A percentile compares a stretch with the other conserved stretches of the same genome.
Conservation (phyloP, 2,113 vertebrate genomes). For the Asarcornis scutulata region DNA sequence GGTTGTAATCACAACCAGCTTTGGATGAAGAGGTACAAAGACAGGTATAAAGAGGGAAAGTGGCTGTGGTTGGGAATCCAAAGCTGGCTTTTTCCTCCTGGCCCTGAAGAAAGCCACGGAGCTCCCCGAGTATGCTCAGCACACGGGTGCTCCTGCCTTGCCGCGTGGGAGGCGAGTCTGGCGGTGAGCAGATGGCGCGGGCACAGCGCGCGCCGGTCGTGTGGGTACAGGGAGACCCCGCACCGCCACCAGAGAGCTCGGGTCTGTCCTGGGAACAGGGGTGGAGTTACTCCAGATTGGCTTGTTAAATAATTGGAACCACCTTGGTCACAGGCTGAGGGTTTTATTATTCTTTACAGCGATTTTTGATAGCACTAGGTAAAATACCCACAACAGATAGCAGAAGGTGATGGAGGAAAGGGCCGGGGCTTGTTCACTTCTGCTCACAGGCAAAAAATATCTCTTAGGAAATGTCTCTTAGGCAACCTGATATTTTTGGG, state of each 20-base stretch:
- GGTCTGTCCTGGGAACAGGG: neutral
- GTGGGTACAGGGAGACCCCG: neutral
- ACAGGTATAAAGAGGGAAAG: rapidly evolving
- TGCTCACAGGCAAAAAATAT: neutral
- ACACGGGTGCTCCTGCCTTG: neutral
- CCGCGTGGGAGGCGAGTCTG: neutral
- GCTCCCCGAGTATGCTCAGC: neutral
- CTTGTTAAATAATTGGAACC: neutral
- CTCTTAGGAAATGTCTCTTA: neutral
- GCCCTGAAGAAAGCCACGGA: neutral
- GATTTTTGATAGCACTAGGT: neutral
- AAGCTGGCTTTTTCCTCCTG: neutral
- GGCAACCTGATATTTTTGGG: neutral
- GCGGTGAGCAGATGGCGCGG: neutral
- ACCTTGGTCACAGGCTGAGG: neutral
- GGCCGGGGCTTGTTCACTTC: neutral
- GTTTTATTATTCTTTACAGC: neutral
- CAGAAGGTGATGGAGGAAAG: neutral
- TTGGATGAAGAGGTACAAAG: neutral
- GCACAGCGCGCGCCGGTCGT: rapidly evolving
- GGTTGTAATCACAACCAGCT: neutral
- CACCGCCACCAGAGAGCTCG: too few species aligned
- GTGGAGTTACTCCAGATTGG: neutral
- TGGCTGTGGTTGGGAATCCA: neutral
- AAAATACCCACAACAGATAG: neutral